A percentile compares a stretch with the other conserved stretches of the same genome.
These are phyloP conservation scores for Clivina fossor DNA, from an alignment of 2,888 invertebrate genomes.

Conservation along the genomic window DNA sequence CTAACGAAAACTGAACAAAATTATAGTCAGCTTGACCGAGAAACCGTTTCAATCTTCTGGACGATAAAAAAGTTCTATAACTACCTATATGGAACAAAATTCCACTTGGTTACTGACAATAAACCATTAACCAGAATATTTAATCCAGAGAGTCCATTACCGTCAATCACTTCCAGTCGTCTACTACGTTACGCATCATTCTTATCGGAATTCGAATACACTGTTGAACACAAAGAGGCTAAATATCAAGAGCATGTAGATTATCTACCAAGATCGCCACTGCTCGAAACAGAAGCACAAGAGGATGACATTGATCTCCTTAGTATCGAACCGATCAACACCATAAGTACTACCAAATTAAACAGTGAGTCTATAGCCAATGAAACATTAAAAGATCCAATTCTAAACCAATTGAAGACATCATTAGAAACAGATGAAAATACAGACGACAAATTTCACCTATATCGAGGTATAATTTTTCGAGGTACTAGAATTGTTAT, in stretches of 20 bases:
- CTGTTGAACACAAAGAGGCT: not conserved
- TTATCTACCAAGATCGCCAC: conserved; percentile 39
- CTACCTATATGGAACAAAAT: conserved; percentile 1
- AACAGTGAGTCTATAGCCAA: too few relatives aligned
- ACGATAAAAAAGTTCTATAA: not conserved
- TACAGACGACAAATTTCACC: too few relatives aligned
- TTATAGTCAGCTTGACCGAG: conserved; percentile 6
- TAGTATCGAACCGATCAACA: too few relatives aligned
- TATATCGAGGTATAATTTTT: conserved; percentile 36
- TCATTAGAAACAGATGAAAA: too few relatives aligned
- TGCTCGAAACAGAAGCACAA: too few relatives aligned
- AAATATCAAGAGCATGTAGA: not conserved
- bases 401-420: too few relatives aligned
- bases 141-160: not conserved
- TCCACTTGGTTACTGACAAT: conserved; percentile 4
- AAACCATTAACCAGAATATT: conserved; percentile 5
- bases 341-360: too few relatives aligned
- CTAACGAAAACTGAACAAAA: conserved; percentile 1
- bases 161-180: not conserved
- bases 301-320: too few relatives aligned
- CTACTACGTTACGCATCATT: conserved; percentile 8
- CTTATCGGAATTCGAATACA: conserved; percentile 1
- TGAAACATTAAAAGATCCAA: too few relatives aligned
- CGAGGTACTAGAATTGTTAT: conserved; percentile 23
- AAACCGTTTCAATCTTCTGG: conserved; percentile 1